Evolutionary conservation across 1,140 invertebrate genomes (phyloP), one percentile per base, ranked within the genome.

Genomic region (Augochlora pura): DNA sequence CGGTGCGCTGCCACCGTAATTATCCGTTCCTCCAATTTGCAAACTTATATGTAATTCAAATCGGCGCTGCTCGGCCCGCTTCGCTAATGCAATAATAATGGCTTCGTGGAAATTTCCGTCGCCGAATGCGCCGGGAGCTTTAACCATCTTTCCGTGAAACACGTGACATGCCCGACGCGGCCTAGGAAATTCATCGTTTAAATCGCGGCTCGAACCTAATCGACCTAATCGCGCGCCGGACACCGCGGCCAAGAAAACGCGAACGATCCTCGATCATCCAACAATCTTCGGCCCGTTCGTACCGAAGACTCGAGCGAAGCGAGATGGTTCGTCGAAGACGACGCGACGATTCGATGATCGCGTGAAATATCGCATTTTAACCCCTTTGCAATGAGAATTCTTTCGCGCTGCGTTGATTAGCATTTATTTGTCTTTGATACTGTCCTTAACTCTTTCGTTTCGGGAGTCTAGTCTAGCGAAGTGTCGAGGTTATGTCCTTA

Each of bases 1-100:
- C 59, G 57, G 57, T 62, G 77, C 77, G 27, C n/a, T n/a, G n/a
- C n/a, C 66, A 52, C 75, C 64, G 73, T 82, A 84, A 86, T 86
- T 86, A 82, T 84, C 79, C 80, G 69, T 71, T 82, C 77, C 83
- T 73, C 73, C 80, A 79, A 85, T 82, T 84, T 82, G 66, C 71
- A 83, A 81, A 72, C 73, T 83, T 74, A 83, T 80, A 82, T 74
- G 81, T 79, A 84, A 84, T 82, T 84, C 83, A 84, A 81, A 84
- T 81, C 80, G 64, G 52, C 25, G 69, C 82, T 32, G 69, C 82
- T 60, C 77, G 72, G 80, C 74, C 74, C 73, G 79, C 67, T n/a
- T 59, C 68, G 66, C 80, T 84, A 82, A 84, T 84, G 80, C 84
- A 86, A 86, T 79, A 82, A 79, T 86, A 82, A 86, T 86, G 79